A percentile compares a stretch with the other conserved stretches of the same genome.
phyloP scores from a whole-genome alignment of 2,113 vertebrate genomes.

The Pygoscelis adeliae region DNA sequence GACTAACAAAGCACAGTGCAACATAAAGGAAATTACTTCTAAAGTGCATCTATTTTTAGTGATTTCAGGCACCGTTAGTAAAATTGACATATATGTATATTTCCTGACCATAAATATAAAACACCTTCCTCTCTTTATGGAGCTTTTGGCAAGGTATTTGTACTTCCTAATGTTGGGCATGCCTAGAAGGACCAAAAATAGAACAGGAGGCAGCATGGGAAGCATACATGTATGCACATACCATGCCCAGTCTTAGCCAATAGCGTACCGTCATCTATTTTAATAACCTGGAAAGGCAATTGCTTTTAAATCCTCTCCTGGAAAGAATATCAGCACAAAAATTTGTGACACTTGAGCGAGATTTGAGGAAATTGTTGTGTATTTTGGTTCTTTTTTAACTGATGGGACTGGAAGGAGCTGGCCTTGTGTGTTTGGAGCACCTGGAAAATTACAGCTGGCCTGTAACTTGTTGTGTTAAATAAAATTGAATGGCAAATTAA shows the following conservation, averaged over 20 bases:
- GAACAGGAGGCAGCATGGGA: neutral
- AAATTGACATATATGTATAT: neutral
- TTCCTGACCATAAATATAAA: conserved; percentile 10
- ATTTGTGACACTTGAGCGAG: neutral
- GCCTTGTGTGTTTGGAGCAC: neutral
- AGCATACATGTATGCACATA: neutral
- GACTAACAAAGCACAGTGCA: neutral
- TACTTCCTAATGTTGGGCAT: neutral
- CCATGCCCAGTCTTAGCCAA: neutral
- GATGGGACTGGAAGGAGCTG: neutral
- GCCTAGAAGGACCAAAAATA: neutral
- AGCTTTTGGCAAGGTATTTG: conserved; percentile 19
- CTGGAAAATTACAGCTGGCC: neutral
- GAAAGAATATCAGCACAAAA: neutral
- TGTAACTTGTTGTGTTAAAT: neutral
- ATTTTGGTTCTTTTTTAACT: conserved; percentile 20
- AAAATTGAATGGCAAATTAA: neutral
- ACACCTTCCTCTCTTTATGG: neutral
- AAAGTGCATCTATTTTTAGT: neutral
- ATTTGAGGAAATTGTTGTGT: neutral
- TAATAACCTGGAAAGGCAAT: conserved; percentile 18
- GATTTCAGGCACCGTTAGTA: neutral
- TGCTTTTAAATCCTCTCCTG: conserved; percentile 34
- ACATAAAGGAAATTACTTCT: neutral
- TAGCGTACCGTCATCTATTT: neutral